Base-by-base conservation (phyloP, 1,140 invertebrate genomes). In the Triops cancriformis region DNA sequence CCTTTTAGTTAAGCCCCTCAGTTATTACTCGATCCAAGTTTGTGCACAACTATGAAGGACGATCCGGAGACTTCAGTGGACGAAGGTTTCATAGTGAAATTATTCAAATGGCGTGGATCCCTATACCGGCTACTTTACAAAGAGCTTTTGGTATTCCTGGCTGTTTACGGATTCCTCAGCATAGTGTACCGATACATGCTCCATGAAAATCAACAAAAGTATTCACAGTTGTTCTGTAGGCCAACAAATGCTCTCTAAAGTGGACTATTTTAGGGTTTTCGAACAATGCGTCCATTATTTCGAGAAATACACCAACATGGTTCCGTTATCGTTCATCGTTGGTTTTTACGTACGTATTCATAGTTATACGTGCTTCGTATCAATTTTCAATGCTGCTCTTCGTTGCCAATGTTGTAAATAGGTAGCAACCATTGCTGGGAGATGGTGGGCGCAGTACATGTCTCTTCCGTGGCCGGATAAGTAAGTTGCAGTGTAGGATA, bases 401-500 rank as follows among this genome's bases (percentile, higher is more conserved):
- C 18, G 94, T 94, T 83, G 93, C 96, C 26, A 86, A 95, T 72
- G 94, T 93, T 74, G 97, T 94, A 37, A 4, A 84, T 98, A 97
- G 85, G 94, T 98, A 12, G 91, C 91, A 18, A 90, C 97, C 73
- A 94, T 98, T 26, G 94, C 97, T 86, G 91, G 90, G 12, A 88
- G 96, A 82, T 98, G 95, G 95, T 97, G 95, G 95, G 90, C 88
- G 84, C 95, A 97, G 83, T 97, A 94, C 81, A 89, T 88, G 82
- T 87, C 88, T 0, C 90, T 91, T 80, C 90, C 90, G 18, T 91
- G 90, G 90, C 90, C 90, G 3, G 90, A 91, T 83, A 89, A 89
- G 89, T 90, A 84, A 85, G 26, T 10, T 72, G 26, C 18, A 26
- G 23, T 31, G 14, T 42, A 27, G 0, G 45, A 64, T 43, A 73